Percentiles rank a stretch among this genome's conserved stretches.
Conservation (phyloP, 2,113 vertebrate genomes). For the Malaclemys terrapin region DNA sequence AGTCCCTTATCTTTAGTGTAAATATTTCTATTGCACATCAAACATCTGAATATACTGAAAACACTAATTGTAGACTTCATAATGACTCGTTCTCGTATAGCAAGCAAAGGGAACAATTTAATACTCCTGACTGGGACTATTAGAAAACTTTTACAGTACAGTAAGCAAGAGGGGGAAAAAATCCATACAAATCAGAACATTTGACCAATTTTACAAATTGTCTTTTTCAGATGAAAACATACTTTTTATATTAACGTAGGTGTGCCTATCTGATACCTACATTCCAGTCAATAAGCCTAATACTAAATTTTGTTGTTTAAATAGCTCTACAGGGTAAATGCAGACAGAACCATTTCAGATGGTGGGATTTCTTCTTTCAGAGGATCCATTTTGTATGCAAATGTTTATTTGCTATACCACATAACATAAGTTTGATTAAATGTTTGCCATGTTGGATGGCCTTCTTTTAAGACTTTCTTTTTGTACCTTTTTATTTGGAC, state of each 20-base stretch:
- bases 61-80: background rate
- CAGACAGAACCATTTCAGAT: background rate
- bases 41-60: background rate
- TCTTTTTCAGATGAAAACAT: background rate
- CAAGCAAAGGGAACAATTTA: background rate
- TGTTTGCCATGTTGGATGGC: background rate
- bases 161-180: background rate
- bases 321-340: background rate
- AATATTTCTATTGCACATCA: background rate
- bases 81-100: background rate
- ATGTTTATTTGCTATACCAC: background rate
- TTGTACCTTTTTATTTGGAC: background rate
- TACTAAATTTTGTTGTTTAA: background rate
- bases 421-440: background rate
- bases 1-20: background rate
- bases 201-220: background rate
- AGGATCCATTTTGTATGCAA: background rate
- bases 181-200: background rate
- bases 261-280: background rate
- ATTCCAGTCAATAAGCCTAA: background rate
- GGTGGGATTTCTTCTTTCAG: background rate
- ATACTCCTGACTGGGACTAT: background rate
- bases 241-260: background rate
- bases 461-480: background rate
- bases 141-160: background rate